Evolutionary conservation across 2,113 vertebrate genomes (phyloP).

Genomic region (Halcyon malimbica): DNA sequence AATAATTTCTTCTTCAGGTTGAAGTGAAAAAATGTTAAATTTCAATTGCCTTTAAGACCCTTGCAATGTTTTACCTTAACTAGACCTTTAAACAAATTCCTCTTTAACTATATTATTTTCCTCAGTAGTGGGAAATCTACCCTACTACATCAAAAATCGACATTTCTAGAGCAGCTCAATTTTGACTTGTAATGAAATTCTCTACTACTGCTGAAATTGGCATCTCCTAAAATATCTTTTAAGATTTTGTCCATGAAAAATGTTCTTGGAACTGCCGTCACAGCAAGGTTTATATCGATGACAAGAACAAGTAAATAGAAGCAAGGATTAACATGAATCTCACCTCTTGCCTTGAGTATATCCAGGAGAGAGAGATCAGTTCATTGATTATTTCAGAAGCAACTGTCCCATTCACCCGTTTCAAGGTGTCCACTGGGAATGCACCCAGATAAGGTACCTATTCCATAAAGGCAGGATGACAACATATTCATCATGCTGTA

Average conservation of each 20-base stretch:
- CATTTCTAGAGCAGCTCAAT: conserved; percentile 6
- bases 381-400: background rate
- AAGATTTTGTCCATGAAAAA: conserved; percentile 25
- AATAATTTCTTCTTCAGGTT: background rate
- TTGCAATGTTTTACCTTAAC: conserved; percentile 46
- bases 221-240: conserved; percentile 27
- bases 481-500: background rate
- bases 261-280: background rate
- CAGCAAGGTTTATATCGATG: conserved; percentile 27
- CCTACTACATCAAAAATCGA: conserved; percentile 32
- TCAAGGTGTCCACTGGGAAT: background rate
- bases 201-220: conserved; percentile 26
- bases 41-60: conserved; percentile 29
- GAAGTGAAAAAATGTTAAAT: background rate
- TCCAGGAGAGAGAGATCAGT: background rate
- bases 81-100: conserved; percentile 32
- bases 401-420: background rate
- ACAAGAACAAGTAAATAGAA: background rate
- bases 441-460: background rate
- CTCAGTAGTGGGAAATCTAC: conserved; percentile 27
- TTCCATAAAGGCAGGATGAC: background rate
- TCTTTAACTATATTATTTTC: conserved; percentile 1
- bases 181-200: conserved; percentile 40
- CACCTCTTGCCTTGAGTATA: background rate
- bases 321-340: background rate